phyloP scores from a whole-genome alignment of 2,797 vertebrate genomes.

The Microctenopoma steveboyesi region DNA sequence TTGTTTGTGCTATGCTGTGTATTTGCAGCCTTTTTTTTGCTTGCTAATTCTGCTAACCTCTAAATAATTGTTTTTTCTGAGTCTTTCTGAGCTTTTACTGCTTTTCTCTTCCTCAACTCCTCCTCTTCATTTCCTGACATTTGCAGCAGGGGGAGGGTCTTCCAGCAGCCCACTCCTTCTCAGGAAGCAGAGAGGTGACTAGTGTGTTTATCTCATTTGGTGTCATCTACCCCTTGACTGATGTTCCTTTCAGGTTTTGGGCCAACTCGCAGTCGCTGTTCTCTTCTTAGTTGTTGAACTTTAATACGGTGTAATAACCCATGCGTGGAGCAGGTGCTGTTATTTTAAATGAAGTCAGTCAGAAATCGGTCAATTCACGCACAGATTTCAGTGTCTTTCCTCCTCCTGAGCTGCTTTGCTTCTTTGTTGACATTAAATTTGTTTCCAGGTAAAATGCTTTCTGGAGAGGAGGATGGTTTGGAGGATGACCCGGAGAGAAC shows the following conservation, averaged over 20 bases:
- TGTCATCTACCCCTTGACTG: conserved; percentile 23
- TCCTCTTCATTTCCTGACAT: conserved; percentile 87
- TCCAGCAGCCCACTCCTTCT: conserved; percentile 96
- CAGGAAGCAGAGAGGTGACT: conserved; percentile 98
- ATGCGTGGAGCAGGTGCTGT: neutral
- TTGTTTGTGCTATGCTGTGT: conserved; percentile 36
- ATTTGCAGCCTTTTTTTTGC: conserved; percentile 54
- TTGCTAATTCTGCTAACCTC: conserved; percentile 32
- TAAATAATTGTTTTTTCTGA: conserved; percentile 38
- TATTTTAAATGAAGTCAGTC: conserved; percentile 5
- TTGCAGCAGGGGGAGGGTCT: conserved; percentile 94
- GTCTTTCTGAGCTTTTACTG: conserved; percentile 73
- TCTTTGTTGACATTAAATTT: conserved; percentile 26
- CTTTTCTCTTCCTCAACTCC: conserved; percentile 74
- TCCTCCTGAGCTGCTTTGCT: neutral
- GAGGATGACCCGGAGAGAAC: conserved; percentile 93
- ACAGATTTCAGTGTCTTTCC: neutral
- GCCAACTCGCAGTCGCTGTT: conserved; percentile 7
- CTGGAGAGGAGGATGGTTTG: conserved; percentile 92
- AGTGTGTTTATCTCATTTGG: conserved; percentile 67
- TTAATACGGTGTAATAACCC: neutral
- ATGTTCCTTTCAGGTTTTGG: conserved; percentile 11
- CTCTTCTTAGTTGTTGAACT: neutral
- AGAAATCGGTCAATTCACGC: conserved; percentile 1
- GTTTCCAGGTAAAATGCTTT: conserved; percentile 89